Percentiles rank a stretch among this genome's conserved stretches.
These are phyloP conservation scores for Caprella mutica DNA, from an alignment of 2,888 invertebrate species.

Conservation along the genomic window DNA sequence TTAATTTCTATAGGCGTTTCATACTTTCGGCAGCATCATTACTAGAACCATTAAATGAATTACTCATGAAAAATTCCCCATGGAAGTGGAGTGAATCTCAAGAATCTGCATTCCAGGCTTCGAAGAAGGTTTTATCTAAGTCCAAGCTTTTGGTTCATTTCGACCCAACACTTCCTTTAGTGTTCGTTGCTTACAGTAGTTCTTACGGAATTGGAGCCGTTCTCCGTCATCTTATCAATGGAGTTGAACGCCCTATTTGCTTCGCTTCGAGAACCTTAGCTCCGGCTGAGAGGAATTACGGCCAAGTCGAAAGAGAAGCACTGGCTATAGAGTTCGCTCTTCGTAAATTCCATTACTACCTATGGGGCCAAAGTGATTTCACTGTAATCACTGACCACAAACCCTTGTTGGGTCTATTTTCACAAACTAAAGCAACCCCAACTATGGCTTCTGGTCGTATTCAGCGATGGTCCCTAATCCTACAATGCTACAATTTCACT, in stretches of 20 bases:
- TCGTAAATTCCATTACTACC: neutral
- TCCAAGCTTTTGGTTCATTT: neutral
- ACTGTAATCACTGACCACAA: constrained; percentile 1
- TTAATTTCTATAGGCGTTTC: neutral
- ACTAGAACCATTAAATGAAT: neutral
- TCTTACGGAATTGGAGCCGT: constrained; percentile 34
- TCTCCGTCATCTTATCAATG: constrained; percentile 38
- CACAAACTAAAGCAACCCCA: constrained; percentile 37
- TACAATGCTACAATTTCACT: constrained; percentile 37
- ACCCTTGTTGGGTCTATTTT: constrained; percentile 38
- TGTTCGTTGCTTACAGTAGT: neutral
- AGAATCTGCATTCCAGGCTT: neutral
- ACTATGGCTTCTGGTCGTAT: constrained; percentile 37
- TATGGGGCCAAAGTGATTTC: neutral
- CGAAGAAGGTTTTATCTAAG: neutral
- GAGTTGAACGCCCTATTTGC: constrained; percentile 40
- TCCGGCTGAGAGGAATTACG: neutral
- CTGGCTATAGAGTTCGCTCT: neutral
- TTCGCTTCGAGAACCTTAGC: constrained; percentile 37
- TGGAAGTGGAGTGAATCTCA: neutral
- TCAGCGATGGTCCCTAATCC: constrained; percentile 37
- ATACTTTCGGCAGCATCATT: neutral
- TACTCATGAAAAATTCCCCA: neutral
- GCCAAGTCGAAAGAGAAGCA: neutral
- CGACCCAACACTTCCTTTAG: neutral